Percentiles rank a stretch among this genome's conserved stretches.
These are phyloP conservation scores for Manis pentadactyla DNA, from an alignment of 2,797 vertebrate genomes.

Conservation along the genomic window DNA sequence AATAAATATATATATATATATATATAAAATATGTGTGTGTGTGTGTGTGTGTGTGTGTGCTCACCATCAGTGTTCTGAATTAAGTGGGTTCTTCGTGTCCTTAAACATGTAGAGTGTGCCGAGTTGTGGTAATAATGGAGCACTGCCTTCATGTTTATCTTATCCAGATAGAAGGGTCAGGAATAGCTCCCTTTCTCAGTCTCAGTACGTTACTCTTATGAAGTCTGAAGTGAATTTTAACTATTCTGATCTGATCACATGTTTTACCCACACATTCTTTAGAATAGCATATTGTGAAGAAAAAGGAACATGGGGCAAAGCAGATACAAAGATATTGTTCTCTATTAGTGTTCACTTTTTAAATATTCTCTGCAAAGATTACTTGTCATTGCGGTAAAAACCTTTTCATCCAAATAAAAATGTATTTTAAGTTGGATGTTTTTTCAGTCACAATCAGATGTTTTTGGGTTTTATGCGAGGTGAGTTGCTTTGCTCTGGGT, in stretches of 20 bases:
- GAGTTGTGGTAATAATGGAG: neutral
- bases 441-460: neutral
- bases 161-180: neutral
- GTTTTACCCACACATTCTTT: neutral
- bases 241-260: neutral
- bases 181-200: neutral
- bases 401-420: slow-evolving; percentile 43
- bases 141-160: neutral
- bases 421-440: neutral
- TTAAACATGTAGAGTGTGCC: neutral
- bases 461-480: neutral
- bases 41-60: too few species aligned
- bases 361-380: neutral
- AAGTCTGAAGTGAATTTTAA: neutral
- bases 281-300: neutral
- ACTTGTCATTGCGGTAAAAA: neutral
- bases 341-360: neutral
- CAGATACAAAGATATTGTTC: neutral
- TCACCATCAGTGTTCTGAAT: neutral
- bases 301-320: neutral
- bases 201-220: neutral
- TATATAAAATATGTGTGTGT: too few species aligned
- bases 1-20: too few species aligned
- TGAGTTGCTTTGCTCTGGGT: neutral
- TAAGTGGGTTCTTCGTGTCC: neutral